Evolutionary conservation across 2,888 invertebrate genomes (phyloP).

Genomic region (Noctua janthina): DNA sequence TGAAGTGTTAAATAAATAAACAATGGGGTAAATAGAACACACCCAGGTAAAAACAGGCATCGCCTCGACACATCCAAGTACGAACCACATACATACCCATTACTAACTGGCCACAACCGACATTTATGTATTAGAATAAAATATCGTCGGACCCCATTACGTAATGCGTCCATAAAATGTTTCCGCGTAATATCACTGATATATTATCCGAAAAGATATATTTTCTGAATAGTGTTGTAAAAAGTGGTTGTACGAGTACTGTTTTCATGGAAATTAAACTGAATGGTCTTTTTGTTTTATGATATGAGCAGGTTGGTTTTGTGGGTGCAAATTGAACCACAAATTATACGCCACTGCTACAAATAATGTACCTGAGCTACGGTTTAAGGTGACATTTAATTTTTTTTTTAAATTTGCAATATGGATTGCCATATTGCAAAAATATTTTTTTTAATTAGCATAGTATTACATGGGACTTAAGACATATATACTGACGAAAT

Average conservation of each 20-base stretch:
- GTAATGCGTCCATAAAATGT: constrained; percentile 83
- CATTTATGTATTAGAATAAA: constrained; percentile 76
- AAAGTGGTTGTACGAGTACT: constrained; percentile 48
- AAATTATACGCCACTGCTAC: constrained; percentile 5
- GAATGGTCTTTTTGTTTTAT: constrained; percentile 41
- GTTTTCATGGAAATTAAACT: constrained; percentile 54
- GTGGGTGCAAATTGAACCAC: constrained; percentile 9
- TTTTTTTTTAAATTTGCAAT: no score
- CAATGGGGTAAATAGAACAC: not conserved
- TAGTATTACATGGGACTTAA: no score
- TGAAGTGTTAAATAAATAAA: no score
- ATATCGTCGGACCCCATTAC: constrained; percentile 82
- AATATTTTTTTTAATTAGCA: no score
- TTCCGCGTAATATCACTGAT: constrained; percentile 83
- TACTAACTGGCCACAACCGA: constrained; percentile 58
- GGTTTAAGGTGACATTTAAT: not conserved
- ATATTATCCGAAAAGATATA: constrained; percentile 75
- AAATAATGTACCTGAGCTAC: not conserved
- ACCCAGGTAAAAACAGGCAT: constrained; percentile 13
- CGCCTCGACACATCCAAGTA: constrained; percentile 20
- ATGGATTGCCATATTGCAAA: no score
- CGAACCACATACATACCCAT: constrained; percentile 35
- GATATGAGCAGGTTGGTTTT: constrained; percentile 23
- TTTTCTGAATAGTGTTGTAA: constrained; percentile 66
- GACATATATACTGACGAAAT: no score